Evolutionary conservation across 2,888 invertebrate genomes (phyloP), one percentile per base, ranked within the genome.

Genomic region (Acronicta alni): DNA sequence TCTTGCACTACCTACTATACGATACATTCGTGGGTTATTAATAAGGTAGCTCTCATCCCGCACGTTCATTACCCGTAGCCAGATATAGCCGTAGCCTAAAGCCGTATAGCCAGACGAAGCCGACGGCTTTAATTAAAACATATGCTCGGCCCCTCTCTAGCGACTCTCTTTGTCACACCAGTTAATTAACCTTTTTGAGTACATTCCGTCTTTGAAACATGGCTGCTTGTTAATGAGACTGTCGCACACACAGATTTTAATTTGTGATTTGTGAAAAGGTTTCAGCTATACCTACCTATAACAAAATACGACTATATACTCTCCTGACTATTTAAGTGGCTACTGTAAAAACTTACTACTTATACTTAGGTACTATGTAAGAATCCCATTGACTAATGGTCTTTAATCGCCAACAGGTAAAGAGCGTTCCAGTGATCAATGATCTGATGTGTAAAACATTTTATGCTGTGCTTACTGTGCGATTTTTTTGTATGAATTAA

Each of bases 101-200:
- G 35, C 51, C 35, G 10, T 38, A 5, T 45, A 32, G 32, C 53
- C 48, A 10, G 41, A n/a, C 18, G 42, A 16, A 47, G 38, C 26
- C 72, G 46, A 30, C 72, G 51, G 59, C 65, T 72, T 71, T 75
- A 77, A 77, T 75, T 75, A 75, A 77, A 77, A 77, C 71, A 77
- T 75, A 74, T 65, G 62, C 63, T 42, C 43, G 53, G 37, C 18
- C 12, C 67, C 45, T n/a, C 72, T 58, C 59, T 3, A 47, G 49
- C 53, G 41, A 37, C 62, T 46, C 68, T 71, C 70, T 72, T 68
- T 68, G 64, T 44, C 69, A 35, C 42, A 69, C 63, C 49, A 57
- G 56, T 68, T 71, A 71, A 73, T 73, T 73, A 71, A 59, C 47
- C 48, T 56, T 35, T 55, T 38, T 32, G 46, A 54, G 26, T 70